Base-by-base conservation (phyloP, 2,113 vertebrate genomes). In the Phalacrocorax aristotelis region DNA sequence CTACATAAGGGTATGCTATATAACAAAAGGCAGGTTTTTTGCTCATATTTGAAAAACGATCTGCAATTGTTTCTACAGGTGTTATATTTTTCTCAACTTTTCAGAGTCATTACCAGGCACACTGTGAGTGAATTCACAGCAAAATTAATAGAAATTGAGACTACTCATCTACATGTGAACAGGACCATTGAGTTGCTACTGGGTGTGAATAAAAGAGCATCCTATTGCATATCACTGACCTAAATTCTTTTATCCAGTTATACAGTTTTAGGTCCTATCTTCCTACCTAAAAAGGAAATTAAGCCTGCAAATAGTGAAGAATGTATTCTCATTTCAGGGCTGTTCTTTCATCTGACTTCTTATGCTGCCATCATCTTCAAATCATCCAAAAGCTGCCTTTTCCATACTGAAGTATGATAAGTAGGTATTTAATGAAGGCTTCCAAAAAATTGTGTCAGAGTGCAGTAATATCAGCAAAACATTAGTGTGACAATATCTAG, bases 281-380 rank as follows among this genome's bases (percentile, higher is more conserved):
- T 90, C 42, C 20, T 66, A 32, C 54, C 40, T 69, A 36, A 69
- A 93, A 92, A 90, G 42, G 44, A 92, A 93, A 92, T 58, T 48
- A 77, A 93, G 71, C 84, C 57, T 86, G 62, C 80, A 95, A 93
- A 90, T 52, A 90, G 34, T 93, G 84, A 92, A 80, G 91, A 88
- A 62, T 51, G 7, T 70, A 32, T 92, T 93, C 55, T 62, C 1
- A 36, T 88, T 88, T 77, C 46, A 92, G 58, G 54, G n/a, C 71
- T 83, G 22, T 77, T 93, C 68, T 96, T 97, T 93, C 85, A 62
- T 86, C 38, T 80, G 74, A 52, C 74, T 84, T 79, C n/a, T 32
- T 79, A 84, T 79, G 14, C 22, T 60, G 82, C 68, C 48, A 62
- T 83, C 66, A 61, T 49, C 78, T 75, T 92, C 71, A 85, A 86